Conservation (phyloP, 2,797 vertebrate genomes). For the Liasis olivaceus region DNA sequence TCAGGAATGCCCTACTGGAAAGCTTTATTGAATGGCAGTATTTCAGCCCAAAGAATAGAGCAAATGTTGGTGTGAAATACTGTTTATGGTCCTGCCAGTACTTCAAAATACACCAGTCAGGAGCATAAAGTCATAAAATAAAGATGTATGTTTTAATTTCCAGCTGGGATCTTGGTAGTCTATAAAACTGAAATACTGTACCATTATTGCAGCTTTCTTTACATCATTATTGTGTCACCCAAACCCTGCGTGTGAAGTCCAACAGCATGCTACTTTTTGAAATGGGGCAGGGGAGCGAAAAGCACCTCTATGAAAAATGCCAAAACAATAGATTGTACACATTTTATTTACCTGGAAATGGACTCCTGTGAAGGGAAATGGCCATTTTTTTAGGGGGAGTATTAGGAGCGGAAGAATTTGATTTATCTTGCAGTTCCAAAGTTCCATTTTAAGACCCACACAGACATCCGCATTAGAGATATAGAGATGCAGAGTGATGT, state of each 20-base stretch:
- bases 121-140: conserved; percentile 32
- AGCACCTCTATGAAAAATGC: conserved; percentile 20
- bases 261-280: background rate
- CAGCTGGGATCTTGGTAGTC: conserved; percentile 57
- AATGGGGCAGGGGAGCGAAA: conserved; percentile 35
- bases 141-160: conserved; percentile 56
- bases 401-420: conserved; percentile 20
- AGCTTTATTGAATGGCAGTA: conserved; percentile 35
- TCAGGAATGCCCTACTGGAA: conserved; percentile 21
- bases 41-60: conserved; percentile 34
- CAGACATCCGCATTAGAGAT: background rate
- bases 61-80: conserved; percentile 39
- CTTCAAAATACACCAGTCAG: conserved; percentile 23
- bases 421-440: conserved; percentile 39
- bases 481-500: background rate
- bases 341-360: conserved; percentile 30
- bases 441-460: background rate
- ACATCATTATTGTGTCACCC: conserved; percentile 24
- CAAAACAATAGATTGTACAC: background rate
- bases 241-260: background rate
- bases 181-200: conserved; percentile 47
- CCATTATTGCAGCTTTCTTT: conserved; percentile 49
- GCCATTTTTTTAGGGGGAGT: background rate
- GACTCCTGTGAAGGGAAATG: conserved; percentile 27
- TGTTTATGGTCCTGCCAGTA: conserved; percentile 27